A percentile compares a stretch with the other conserved stretches of the same genome.
Conservation (phyloP, 53 echinoderm and acorn worm species). For the Pentamera pediparva region DNA sequence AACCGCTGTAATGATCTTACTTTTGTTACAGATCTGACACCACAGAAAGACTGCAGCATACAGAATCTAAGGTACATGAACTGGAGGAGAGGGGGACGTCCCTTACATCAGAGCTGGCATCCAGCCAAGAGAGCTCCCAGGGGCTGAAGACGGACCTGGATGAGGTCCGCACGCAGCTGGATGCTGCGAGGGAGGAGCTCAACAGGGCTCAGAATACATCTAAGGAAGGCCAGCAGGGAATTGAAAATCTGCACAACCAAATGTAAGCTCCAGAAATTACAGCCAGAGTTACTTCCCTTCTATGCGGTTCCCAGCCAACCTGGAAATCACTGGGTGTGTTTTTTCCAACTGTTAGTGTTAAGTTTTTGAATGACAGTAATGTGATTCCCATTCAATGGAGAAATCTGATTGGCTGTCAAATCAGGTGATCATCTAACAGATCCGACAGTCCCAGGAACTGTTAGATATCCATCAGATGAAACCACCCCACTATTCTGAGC, state of each 20-base stretch:
- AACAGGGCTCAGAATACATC: not conserved
- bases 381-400: too few relatives aligned
- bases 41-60: conserved; percentile 2
- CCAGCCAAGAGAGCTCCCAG: not conserved
- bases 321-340: not conserved
- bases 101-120: not conserved
- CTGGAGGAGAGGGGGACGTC: not conserved
- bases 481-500: too few relatives aligned
- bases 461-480: too few relatives aligned
- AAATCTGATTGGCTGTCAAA: too few relatives aligned
- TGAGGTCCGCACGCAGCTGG: not conserved
- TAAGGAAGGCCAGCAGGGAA: not conserved
- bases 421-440: too few relatives aligned
- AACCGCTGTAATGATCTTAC: too few relatives aligned
- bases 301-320: not conserved
- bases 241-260: conserved; percentile 1
- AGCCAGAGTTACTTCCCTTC: not conserved
- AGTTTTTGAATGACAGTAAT: not conserved
- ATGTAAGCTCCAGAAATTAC: not conserved
- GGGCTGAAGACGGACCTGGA: not conserved
- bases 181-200: not conserved
- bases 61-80: not conserved
- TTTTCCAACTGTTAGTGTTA: not conserved
- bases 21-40: conserved; percentile 2
- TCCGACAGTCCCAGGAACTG: too few relatives aligned